Conservation (phyloP, 2,888 invertebrate genomes). For the Caenorhabditis angaria region DNA sequence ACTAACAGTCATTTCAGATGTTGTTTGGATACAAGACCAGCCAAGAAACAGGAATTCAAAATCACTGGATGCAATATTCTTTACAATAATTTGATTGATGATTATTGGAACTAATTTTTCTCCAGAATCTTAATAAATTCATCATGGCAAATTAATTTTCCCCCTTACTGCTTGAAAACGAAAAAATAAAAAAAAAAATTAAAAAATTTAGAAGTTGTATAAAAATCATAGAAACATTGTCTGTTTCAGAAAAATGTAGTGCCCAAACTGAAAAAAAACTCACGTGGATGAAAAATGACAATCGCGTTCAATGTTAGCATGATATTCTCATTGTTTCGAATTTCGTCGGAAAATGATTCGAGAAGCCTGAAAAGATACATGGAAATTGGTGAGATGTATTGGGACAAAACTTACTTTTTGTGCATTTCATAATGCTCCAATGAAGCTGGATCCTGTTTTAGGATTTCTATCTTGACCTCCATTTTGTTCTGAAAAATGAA, state of each 20-base stretch:
- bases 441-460: slow-evolving; percentile 83
- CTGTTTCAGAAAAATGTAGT: background rate
- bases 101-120: too few species aligned
- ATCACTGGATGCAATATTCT: too few species aligned
- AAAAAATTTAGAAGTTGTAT: too few species aligned
- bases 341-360: slow-evolving; percentile 73
- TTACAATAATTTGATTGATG: too few species aligned
- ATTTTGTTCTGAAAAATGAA: slow-evolving; percentile 30
- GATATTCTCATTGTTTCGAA: slow-evolving; percentile 87
- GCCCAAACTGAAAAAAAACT: background rate
- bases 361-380: slow-evolving; percentile 42
- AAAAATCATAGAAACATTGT: too few species aligned
- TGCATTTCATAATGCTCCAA: slow-evolving; percentile 85
- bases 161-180: too few species aligned
- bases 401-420: slow-evolving; percentile 76
- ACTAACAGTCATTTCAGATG: too few species aligned
- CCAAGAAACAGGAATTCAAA: too few species aligned
- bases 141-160: too few species aligned
- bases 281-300: slow-evolving; percentile 83
- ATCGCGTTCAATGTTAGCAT: slow-evolving; percentile 91
- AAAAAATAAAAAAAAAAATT: too few species aligned
- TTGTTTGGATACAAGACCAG: too few species aligned
- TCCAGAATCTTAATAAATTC: too few species aligned
- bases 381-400: background rate
- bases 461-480: slow-evolving; percentile 82